These are phyloP conservation scores for Silvanus unidentatus DNA, from an alignment of 2,888 invertebrate genomes.

Conservation along the genomic window DNA sequence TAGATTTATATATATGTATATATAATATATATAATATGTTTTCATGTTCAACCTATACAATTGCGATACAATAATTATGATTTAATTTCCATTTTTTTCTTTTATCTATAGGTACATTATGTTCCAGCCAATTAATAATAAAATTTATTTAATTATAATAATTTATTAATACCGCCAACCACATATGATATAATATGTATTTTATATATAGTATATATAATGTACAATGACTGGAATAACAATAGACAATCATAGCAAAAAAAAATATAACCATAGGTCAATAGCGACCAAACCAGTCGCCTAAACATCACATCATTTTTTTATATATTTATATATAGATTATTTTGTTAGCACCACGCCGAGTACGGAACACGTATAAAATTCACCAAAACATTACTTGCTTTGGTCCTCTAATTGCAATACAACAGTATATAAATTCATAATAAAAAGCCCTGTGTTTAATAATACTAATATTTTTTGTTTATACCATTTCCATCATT, in stretches of 20 bases:
- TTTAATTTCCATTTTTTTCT: constrained; percentile 25
- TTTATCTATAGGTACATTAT: constrained; percentile 37
- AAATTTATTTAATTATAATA: constrained; percentile 35
- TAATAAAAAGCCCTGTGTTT: constrained; percentile 44
- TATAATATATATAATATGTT: constrained; percentile 27
- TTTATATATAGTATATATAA: constrained; percentile 35
- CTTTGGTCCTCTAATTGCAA: constrained; percentile 40
- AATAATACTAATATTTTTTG: constrained; percentile 40
- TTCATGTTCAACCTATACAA: constrained; percentile 37
- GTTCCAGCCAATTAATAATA: constrained; percentile 38
- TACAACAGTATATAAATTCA: constrained; percentile 29
- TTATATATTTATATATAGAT: too few relatives aligned
- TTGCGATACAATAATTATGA: constrained; percentile 22
- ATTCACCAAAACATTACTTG: constrained; percentile 44
- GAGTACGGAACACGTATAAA: constrained; percentile 45
- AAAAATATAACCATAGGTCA: constrained; percentile 3
- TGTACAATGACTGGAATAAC: constrained; percentile 45
- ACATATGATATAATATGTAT: constrained; percentile 23
- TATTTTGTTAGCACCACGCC: constrained; percentile 43
- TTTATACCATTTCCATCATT: constrained; percentile 6
- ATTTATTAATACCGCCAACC: constrained; percentile 43
- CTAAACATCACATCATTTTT: constrained; percentile 8
- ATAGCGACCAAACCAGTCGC: background rate
- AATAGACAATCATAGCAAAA: constrained; percentile 28
- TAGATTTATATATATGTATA: constrained; percentile 32